A percentile compares a stretch with the other conserved stretches of the same genome.
Evolutionary conservation across 23 tunicate genomes (phyloP).

Genomic region (Corella eumyota): DNA sequence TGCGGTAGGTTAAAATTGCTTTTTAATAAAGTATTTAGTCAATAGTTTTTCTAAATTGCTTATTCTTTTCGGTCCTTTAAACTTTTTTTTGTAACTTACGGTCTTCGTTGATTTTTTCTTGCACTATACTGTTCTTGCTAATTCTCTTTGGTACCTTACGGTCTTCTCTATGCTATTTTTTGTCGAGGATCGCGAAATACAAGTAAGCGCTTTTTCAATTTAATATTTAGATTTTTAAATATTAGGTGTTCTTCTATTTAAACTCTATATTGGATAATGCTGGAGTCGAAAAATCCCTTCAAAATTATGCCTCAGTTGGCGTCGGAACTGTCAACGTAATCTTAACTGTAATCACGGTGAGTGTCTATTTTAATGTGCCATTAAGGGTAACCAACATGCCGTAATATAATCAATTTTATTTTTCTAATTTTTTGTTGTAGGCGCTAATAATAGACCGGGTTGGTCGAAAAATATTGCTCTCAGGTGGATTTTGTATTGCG

Average conservation of each 20-base stretch:
- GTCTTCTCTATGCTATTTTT: no score
- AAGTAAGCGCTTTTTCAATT: no score
- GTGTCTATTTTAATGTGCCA: no score
- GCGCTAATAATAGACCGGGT: constrained; percentile 61
- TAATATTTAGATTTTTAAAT: not conserved
- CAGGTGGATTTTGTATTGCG: constrained; percentile 65
- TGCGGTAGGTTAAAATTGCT: constrained; percentile 63
- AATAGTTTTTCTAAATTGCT: no score
- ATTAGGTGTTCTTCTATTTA: constrained; percentile 87
- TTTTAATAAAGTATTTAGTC: no score
- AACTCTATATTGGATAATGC: constrained; percentile 80
- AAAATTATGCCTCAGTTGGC: constrained; percentile 61
- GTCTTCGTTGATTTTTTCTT: no score
- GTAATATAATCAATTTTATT: not conserved
- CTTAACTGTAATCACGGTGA: constrained; percentile 84
- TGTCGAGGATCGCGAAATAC: no score
- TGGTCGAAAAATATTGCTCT: constrained; percentile 67
- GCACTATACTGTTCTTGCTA: no score
- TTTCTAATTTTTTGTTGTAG: constrained; percentile 14
- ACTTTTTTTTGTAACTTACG: no score
- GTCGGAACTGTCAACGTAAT: constrained; percentile 87
- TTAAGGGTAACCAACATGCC: no score
- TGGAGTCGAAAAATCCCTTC: constrained; percentile 36
- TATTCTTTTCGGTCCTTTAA: no score
- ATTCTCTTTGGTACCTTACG: no score